phyloP scores from a whole-genome alignment of 1,140 invertebrate species.

The Zaprionus lachaisei region DNA sequence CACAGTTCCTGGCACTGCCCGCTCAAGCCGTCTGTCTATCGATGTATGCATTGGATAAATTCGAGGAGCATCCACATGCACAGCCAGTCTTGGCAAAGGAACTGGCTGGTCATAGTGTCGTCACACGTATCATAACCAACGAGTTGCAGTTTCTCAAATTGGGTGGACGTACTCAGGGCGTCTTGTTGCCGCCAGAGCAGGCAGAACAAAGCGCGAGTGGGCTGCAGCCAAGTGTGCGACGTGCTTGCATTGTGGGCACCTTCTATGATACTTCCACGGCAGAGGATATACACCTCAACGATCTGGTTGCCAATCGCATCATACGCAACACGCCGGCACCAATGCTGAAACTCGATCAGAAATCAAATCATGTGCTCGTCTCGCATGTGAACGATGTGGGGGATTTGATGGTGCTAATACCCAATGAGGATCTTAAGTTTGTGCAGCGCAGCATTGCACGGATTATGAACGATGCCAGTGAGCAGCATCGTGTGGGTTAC shows the following conservation, averaged over 20 bases:
- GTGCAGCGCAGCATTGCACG: conserved; percentile 70
- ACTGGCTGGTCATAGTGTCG: conserved; percentile 65
- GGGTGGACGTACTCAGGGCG: conserved; percentile 49
- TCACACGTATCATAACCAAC: conserved; percentile 74
- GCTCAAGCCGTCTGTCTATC: conserved; percentile 76
- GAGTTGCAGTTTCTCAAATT: conserved; percentile 52
- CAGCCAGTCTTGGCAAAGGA: conserved; percentile 53
- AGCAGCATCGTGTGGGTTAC: conserved; percentile 60
- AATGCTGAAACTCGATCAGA: conserved; percentile 60
- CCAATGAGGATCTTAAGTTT: conserved; percentile 70
- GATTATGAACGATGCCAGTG: conserved; percentile 62
- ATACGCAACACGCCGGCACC: conserved; percentile 64
- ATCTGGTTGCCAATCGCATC: conserved; percentile 68
- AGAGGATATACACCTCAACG: conserved; percentile 80
- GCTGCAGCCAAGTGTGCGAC: conserved; percentile 16
- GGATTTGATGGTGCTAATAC: conserved; percentile 71
- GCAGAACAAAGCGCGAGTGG: background rate
- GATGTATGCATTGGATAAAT: conserved; percentile 81
- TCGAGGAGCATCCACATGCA: conserved; percentile 78
- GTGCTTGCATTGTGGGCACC: conserved; percentile 71
- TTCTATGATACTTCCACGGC: conserved; percentile 80
- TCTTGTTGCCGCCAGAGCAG: conserved; percentile 11
- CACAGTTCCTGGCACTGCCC: conserved; percentile 66
- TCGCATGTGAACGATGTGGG: conserved; percentile 76
- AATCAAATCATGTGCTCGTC: conserved; percentile 65